Evolutionary conservation across 2,888 invertebrate genomes (phyloP), one percentile per base, ranked within the genome.

Genomic region (Punctoribates punctum): DNA sequence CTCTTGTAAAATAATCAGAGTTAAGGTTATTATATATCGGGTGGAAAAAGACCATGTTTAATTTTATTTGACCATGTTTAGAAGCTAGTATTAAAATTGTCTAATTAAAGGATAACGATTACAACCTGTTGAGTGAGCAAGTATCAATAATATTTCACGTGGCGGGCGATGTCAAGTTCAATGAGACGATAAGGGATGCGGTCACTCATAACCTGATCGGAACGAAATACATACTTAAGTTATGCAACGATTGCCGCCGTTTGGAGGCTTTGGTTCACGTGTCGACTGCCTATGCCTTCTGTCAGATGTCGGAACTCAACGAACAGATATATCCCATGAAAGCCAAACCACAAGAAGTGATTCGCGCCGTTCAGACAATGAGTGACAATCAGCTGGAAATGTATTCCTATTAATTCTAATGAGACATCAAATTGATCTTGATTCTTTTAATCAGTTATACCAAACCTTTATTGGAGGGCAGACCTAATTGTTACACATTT

Each of bases 261-360:
- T 80, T 84, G 51, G 81, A 84, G 82, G 81, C 82, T 1, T 78
- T 85, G 23, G 85, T 93, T 0, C 94, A 96, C 83, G 89, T 94
- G 0, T 94, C 94, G 0, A 93, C 95, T 0, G 91, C 93, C 0
- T 96, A 93, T 83, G 89, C 92, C 9, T 92, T 95, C 83, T 90
- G 91, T 5, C 90, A 93, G 80, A 86, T 88, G 51, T 85, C 88
- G 15, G 86, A 87, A 0, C 89, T 94, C 0, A 90, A 91, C 73
- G 95, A 96, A 84, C 85, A 88, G 73, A 85, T 93, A 87, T 92
- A 83, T 83, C 89, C 90, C 0, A 88, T 88, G 84, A 62, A 73
- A 70, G 88, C 0, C 51, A 88, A 88, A 0, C 88, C 91, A 81
- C 92, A 92, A 91, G 89, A 90, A 80, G 84, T 86, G 76, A 84